A percentile compares a stretch with the other conserved stretches of the same genome.
These are phyloP conservation scores for Asarcornis scutulata DNA, from an alignment of 2,113 vertebrate genomes.

Conservation along the genomic window DNA sequence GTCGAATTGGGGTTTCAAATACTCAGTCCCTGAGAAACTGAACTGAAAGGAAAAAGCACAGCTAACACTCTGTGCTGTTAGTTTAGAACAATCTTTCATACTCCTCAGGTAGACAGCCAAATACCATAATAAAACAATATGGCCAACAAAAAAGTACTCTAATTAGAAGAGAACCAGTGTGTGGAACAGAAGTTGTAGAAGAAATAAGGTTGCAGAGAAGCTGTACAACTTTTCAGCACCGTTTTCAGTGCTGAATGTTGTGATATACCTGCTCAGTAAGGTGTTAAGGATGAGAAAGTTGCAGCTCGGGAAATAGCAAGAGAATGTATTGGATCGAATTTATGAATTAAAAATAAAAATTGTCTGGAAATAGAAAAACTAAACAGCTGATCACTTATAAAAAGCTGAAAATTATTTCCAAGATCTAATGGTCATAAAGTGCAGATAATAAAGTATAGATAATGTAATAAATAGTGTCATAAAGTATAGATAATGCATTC, in stretches of 20 bases:
- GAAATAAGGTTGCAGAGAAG: neutral
- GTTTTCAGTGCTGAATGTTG: neutral
- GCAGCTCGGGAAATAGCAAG: neutral
- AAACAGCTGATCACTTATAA: neutral
- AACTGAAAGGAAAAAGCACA: neutral
- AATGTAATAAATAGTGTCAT: neutral
- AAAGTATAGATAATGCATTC: neutral
- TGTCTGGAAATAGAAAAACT: neutral
- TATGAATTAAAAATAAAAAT: neutral
- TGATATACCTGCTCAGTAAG: neutral
- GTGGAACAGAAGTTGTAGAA: neutral
- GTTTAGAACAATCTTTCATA: neutral
- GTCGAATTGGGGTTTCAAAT: neutral
- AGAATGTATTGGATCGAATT: neutral
- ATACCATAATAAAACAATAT: neutral
- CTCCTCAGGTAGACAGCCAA: neutral
- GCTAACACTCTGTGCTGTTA: neutral
- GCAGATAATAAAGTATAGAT: neutral
- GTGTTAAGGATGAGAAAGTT: neutral
- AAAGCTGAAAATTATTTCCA: neutral
- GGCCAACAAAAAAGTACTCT: neutral
- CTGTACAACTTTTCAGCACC: neutral
- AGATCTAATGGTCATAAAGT: neutral
- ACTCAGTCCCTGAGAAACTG: neutral
- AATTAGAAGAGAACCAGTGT: neutral